Evolutionary conservation across 1,140 invertebrate species (phyloP), one percentile per base, ranked within the genome.

Genomic region (Drosophila auraria): DNA sequence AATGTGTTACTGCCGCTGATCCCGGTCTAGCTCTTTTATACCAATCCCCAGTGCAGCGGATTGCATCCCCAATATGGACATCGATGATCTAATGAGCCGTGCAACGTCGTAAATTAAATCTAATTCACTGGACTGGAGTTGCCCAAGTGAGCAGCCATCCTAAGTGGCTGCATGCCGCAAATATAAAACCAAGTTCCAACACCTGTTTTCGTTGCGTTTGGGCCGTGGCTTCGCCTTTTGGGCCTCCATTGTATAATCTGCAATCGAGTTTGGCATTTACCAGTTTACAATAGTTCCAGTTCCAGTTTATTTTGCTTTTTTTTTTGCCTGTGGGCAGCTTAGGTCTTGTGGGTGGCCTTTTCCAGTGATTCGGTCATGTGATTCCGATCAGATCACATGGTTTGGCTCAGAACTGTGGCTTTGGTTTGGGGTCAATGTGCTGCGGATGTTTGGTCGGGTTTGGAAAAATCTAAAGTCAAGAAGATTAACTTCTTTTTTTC

Each of bases 1-100:
- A 61, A 64, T 66, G 40, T 87, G 69, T 25, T 40, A 73, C 66
- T 80, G 49, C 63, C 44, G 27, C 33, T 27, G 44, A 49, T 51
- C 42, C 47, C 42, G 17, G 40, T 36, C 11, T 30, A 51, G 3
- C 53, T 44, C 80, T 87, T 87, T 80, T 87, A 87, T 87, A 87
- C 59, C 50, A 44, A 30, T 54, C 7, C 30, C 40, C 38, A 75
- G 58, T 61, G 51, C 56, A 62, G 9, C 42, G 53, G 27, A 57
- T 54, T 75, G 51, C 60, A 68, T 56, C 45, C 77, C 80, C 27
- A 64, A 56, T 62, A 69, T 69, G 82, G 56, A 42, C 50, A 47
- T 73, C 76, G 83, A 68, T 87, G 83, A 87, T 82, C 83, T 87
- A 86, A 86, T 82, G 69, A 62, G 20, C 53, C 53, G 64, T 56